Evolutionary conservation across 2,888 invertebrate species (phyloP), one percentile per base, ranked within the genome.

Genomic region (Autographa pulchrina): DNA sequence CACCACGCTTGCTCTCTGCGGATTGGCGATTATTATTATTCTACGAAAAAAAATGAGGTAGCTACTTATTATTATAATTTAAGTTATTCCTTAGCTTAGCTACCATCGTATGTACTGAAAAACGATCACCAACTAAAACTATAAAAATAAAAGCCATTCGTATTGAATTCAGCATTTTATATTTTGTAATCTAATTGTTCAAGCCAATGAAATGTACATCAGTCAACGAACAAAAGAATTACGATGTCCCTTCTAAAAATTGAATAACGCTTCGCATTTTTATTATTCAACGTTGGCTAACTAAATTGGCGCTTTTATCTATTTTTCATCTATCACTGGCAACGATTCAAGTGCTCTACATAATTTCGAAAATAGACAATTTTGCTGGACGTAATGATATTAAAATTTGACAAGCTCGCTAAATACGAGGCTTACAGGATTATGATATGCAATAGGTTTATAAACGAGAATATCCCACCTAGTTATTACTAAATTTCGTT

Each of bases 141-240:
- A 38, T 38, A 1, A 38, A 38, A 25, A 38, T 38, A 38, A 38
- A 38, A 38, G 38, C 11, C 38, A 11, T 38, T 38, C 48, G 48
- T n/a, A 48, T n/a, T 59, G 14, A 7, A 65, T 77, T 71, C 60
- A n/a, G 41, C 2, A 68, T 79, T 78, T 71, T 59, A 68, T 70
- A 68, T 70, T 72, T 68, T 38, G 64, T 70, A 56, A 35, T 78
- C 66, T 62, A 60, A 66, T 72, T 31, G 56, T 82, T 63, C 58
- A 38, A 66, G 41, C 62, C 60, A 74, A 78, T 78, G 74, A 78
- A 68, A 16, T 64, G 59, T 66, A 72, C 69, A 74, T 74, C 70
- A 74, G 41, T 78, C 82, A 74, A 63, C 35, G 66, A 65, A 60
- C 64, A 64, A 78, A 68, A 70, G 41, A 62, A 74, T 64, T 65